Base-by-base conservation (phyloP, 2,113 vertebrate species). In the Irena cyanogastra region DNA sequence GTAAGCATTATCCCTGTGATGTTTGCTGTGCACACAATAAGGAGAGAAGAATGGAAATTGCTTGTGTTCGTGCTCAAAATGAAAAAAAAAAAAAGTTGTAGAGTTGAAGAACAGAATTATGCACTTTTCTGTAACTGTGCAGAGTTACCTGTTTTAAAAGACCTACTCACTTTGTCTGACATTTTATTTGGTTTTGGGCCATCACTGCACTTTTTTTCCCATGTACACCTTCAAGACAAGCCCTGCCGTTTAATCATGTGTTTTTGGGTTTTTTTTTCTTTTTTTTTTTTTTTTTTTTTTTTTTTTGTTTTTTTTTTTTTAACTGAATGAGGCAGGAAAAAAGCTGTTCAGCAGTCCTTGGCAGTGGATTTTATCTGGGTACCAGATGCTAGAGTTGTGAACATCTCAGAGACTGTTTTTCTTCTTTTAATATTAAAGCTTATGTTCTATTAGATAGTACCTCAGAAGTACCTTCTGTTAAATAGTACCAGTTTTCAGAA, bases 1-100 rank as follows among this genome's bases (percentile, higher is more conserved):
- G 78, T 79, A 78, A 68, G 57, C 31, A 42, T 87, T 87, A 94
- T 76, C 50, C 33, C 70, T 83, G 41, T 77, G 66, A 84, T 87
- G 12, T 82, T 91, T 95, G 33, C 74, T 93, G 31, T 77, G 41
- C 19, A 47, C 30, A 80, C 30, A 91, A 75, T 65, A 56, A 61
- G 27, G 30, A 87, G 39, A 42, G 49, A 93, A 85, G 33, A 93
- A 76, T 85, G 13, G 19, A 89, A 85, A 70, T 76, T 70, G 5
- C 54, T 66, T 24, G 4, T 74, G 24, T 14, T 85, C 8, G 11
- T n/a, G 16, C 6, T 37, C 9, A 60, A 37, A 69, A 71, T 23
- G 13, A 17, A 22, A 24, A 61, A 61, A 47, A 33, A 71, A n/a
- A 47, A 39, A 31, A 64, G 3, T 24, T 56, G 12, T 8, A 47